Conservation (phyloP, 2,113 vertebrate genomes). For the Apodemus sylvaticus region DNA sequence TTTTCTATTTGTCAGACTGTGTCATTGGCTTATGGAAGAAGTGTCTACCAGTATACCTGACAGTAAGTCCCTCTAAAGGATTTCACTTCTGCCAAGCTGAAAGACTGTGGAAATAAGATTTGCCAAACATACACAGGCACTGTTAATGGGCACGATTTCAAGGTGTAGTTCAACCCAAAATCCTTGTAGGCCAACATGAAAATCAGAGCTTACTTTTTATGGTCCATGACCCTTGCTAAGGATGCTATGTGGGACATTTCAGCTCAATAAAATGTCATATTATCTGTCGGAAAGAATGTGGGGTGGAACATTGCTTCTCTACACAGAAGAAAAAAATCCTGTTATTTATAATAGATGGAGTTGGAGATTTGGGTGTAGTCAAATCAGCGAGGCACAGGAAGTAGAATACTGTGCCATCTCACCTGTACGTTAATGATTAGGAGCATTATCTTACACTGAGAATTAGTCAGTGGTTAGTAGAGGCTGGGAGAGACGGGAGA, state of each 20-base stretch:
- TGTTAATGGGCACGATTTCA: neutral
- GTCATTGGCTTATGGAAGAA: neutral
- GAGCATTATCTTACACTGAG: neutral
- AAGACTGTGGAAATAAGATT: neutral
- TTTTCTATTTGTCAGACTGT: neutral
- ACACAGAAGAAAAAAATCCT: neutral
- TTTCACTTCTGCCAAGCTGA: neutral
- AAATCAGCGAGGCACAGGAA: neutral
- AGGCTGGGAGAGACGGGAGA: too few relatives aligned
- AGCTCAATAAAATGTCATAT: neutral
- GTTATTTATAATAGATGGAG: neutral
- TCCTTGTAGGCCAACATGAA: neutral
- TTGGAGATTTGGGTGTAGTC: neutral
- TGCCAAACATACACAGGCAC: neutral
- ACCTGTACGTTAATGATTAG: neutral
- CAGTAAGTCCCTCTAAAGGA: neutral
- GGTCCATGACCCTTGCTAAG: neutral
- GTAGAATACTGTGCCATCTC: rapidly evolving
- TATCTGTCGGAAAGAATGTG: neutral
- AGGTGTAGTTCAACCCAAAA: neutral
- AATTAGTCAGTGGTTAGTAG: neutral
- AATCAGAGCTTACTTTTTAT: neutral
- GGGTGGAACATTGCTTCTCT: neutral
- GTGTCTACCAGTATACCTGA: neutral
- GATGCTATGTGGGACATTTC: neutral